Percentiles rank a stretch among this genome's conserved stretches.
phyloP scores from a whole-genome alignment of 2,888 invertebrate genomes.

The Operophtera brumata region DNA sequence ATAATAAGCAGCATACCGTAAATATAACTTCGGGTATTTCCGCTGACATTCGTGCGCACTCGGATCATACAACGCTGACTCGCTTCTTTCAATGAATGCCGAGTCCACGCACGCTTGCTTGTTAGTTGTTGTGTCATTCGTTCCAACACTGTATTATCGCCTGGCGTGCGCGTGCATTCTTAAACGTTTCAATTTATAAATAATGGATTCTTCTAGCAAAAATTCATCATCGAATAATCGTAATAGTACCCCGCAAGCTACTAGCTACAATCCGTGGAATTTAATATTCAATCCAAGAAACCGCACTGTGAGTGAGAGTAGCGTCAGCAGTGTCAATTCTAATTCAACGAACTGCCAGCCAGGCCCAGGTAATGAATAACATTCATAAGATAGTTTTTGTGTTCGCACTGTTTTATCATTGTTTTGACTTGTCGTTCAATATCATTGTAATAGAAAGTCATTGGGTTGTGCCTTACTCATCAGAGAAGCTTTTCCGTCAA shows the following conservation, averaged over 20 bases:
- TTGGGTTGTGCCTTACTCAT: not conserved
- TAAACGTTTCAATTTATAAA: constrained; percentile 21
- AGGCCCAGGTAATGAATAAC: constrained; percentile 56
- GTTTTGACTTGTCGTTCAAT: not conserved
- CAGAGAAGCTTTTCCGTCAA: no score
- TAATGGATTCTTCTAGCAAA: constrained; percentile 66
- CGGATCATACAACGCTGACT: constrained; percentile 65
- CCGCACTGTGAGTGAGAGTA: constrained; percentile 71
- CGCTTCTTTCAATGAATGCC: constrained; percentile 31
- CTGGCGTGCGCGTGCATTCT: constrained; percentile 51
- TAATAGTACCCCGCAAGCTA: constrained; percentile 46
- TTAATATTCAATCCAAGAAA: constrained; percentile 64
- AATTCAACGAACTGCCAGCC: constrained; percentile 55
- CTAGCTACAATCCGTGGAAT: constrained; percentile 69
- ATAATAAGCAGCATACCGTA: constrained; percentile 42
- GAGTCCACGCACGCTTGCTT: constrained; percentile 19
- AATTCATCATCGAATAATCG: constrained; percentile 44
- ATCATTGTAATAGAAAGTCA: no score
- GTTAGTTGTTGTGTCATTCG: constrained; percentile 14
- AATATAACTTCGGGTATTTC: constrained; percentile 59
- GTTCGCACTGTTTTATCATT: not conserved
- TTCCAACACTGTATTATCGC: constrained; percentile 54
- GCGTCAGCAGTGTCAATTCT: constrained; percentile 64
- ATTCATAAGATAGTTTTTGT: not conserved
- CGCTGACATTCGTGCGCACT: constrained; percentile 56